Base-by-base conservation (phyloP, 2,888 invertebrate species). In the Caenorhabditis zanzibari region DNA sequence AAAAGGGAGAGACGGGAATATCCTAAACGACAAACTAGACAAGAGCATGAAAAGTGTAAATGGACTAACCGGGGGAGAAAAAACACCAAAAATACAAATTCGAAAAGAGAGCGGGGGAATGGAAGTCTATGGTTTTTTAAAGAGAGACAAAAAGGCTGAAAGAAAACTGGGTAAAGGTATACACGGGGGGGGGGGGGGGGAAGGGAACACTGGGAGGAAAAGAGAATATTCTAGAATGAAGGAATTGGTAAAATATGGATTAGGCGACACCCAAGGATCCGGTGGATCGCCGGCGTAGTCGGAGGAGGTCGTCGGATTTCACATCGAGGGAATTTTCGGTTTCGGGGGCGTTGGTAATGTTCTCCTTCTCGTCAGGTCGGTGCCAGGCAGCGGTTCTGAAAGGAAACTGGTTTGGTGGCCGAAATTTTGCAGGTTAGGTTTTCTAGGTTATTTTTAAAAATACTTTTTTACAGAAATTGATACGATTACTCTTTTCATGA, bases 221-320 rank as follows among this genome's bases (percentile, higher is more conserved):
- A 44, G 41, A 28, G 47, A 28, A 79, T 80, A 80, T 72, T 80
- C 66, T 68, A 80, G 41, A 35, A 47, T 66, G 66, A 32, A 41
- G n/a, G n/a, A 41, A 24, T 14, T 41, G 44, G 19, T 10, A 14
- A 54, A 41, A 24, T 12, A 9, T 0, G 52, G 56, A 77, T 86
- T 88, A 90, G 10, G 90, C 91, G n/a, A 90, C 91, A 26, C 91
- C 79, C 10, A 79, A 41, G 9, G 87, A 85, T 19, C 90, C 90
- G 41, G 91, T 91, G n/a, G 91, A 91, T 75, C 90, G 84, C 24
- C 91, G 85, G 26, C 91, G 87, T 58, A 90, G 82, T 59, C 89
- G 84, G 22, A 87, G 79, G 35, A 86, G 76, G 35, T 88, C 88
- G 28, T 86, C 82, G 19, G 22, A 47, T 63, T 86, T 81, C 41